Conservation (phyloP, 2,888 invertebrate genomes). For the Drosophila gaucha region DNA sequence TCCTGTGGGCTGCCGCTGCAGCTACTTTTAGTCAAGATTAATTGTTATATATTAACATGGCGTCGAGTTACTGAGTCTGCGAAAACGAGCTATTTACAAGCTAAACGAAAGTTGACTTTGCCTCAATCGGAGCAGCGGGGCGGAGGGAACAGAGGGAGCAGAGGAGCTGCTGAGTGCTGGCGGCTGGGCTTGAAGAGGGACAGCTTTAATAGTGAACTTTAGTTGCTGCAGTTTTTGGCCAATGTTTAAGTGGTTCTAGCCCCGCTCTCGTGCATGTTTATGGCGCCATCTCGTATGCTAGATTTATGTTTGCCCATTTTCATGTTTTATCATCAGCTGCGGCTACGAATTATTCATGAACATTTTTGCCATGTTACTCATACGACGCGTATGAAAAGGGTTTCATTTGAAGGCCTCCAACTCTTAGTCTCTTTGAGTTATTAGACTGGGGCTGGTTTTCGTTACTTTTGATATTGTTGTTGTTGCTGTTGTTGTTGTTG, state of each 20-base stretch:
- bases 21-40: conserved; percentile 82
- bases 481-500: not conserved
- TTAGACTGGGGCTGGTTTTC: conserved; percentile 41
- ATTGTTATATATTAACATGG: conserved; percentile 83
- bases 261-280: conserved; percentile 45
- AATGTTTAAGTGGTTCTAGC: conserved; percentile 61
- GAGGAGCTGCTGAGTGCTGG: not conserved
- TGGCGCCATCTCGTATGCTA: conserved; percentile 56
- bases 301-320: conserved; percentile 77
- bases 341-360: conserved; percentile 80
- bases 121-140: conserved; percentile 44
- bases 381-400: conserved; percentile 73
- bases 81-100: conserved; percentile 83
- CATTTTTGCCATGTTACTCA: conserved; percentile 71
- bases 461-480: conserved; percentile 12
- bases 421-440: conserved; percentile 62
- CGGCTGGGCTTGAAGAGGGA: not conserved
- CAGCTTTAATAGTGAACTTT: conserved; percentile 48
- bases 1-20: conserved; percentile 60
- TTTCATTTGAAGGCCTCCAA: conserved; percentile 32
- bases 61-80: conserved; percentile 81
- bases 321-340: conserved; percentile 79
- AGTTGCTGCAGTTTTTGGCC: conserved; percentile 30
- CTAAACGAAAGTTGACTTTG: conserved; percentile 83
- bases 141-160: no score